These are phyloP conservation scores for Cyanistes caeruleus DNA, from an alignment of 2,113 vertebrate species.

Conservation along the genomic window DNA sequence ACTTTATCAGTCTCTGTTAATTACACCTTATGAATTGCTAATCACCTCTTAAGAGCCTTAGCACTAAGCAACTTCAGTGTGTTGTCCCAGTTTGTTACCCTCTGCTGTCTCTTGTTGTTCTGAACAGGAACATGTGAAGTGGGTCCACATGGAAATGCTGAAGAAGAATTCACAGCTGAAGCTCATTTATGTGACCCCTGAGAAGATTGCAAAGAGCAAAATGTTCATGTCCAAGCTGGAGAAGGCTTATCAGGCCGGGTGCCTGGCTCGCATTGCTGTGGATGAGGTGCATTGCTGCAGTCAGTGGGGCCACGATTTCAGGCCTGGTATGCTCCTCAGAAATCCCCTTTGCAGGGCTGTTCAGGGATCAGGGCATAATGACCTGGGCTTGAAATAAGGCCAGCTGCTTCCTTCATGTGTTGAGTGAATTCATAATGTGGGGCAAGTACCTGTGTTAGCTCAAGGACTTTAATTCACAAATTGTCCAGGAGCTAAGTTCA, in stretches of 20 bases:
- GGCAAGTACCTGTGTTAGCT: neutral
- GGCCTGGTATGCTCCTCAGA: slow-evolving; percentile 81
- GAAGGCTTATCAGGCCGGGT: slow-evolving; percentile 86
- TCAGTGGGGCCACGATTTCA: slow-evolving; percentile 98
- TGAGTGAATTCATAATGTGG: neutral
- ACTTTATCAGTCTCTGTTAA: neutral
- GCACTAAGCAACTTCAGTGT: neutral
- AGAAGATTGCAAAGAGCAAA: slow-evolving; percentile 98
- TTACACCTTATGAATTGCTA: neutral
- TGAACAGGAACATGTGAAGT: slow-evolving; percentile 88
- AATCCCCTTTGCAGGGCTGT: neutral
- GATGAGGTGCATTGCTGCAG: slow-evolving; percentile 99
- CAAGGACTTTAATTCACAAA: neutral
- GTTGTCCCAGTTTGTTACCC: neutral
- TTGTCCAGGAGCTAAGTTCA: neutral
- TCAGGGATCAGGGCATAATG: neutral
- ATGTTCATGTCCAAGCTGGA: slow-evolving; percentile 96
- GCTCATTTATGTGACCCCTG: slow-evolving; percentile 94
- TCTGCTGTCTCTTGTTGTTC: neutral
- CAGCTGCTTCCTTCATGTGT: neutral
- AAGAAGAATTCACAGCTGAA: slow-evolving; percentile 81
- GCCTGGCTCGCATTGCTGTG: slow-evolving; percentile 86
- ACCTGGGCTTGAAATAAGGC: neutral
- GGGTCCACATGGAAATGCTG: slow-evolving; percentile 84
- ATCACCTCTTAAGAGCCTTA: neutral